These are phyloP conservation scores for Halcyon chelicuti DNA, from an alignment of 2,797 vertebrate genomes.

Conservation along the genomic window DNA sequence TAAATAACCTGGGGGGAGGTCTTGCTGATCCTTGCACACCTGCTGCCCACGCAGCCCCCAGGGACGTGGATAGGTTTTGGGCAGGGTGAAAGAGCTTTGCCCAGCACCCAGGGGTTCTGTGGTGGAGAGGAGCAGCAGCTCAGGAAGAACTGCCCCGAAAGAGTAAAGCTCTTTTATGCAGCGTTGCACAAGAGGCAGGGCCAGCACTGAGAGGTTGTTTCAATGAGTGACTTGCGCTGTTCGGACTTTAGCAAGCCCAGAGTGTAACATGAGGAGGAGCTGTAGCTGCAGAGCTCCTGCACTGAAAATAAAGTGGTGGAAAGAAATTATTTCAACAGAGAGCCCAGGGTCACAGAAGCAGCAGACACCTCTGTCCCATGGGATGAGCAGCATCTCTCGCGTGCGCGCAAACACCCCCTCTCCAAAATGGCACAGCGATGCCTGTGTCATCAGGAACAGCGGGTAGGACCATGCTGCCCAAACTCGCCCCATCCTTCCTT, in stretches of 20 bases:
- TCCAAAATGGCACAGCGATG: rapidly evolving
- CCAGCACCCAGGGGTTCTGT: neutral
- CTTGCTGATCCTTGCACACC: neutral
- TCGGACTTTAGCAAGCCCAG: neutral
- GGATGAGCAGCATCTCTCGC: rapidly evolving
- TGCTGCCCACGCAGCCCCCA: neutral
- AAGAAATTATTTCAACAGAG: neutral
- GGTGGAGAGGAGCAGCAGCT: rapidly evolving
- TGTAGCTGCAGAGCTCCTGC: neutral
- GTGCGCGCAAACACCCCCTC: rapidly evolving
- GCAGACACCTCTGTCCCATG: neutral
- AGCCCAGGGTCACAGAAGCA: neutral
- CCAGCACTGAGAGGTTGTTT: neutral
- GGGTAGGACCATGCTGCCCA: neutral
- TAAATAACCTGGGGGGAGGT: rapidly evolving
- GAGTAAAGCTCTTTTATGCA: neutral
- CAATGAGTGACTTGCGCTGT: rapidly evolving
- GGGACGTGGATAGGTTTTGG: rapidly evolving
- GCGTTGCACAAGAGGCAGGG: neutral
- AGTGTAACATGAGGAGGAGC: neutral
- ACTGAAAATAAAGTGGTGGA: neutral
- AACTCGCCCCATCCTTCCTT: neutral
- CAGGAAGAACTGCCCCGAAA: neutral
- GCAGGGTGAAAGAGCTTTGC: neutral
- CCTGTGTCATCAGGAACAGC: rapidly evolving